Evolutionary conservation across 1,140 invertebrate genomes (phyloP), one percentile per base, ranked within the genome.

Genomic region (Bicyclus anynana): DNA sequence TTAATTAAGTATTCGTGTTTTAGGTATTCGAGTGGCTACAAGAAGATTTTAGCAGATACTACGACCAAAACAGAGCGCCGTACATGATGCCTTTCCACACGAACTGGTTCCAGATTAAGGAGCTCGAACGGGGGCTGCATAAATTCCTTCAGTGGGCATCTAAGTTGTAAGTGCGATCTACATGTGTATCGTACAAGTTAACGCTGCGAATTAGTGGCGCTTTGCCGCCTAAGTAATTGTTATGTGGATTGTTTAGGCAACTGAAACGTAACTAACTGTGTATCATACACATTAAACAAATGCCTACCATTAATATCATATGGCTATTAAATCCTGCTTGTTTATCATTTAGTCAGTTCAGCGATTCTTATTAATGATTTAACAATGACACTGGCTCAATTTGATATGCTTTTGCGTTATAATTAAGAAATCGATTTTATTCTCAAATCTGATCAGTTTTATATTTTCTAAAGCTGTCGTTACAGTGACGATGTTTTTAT

Each of bases 11-110:
- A 14, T 44, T 5, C 17, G 1, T 44, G 37, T 44, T 44, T 20
- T 20, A 90, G 88, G 88, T 98, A 12, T 92, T 97, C 26, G 94
- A 97, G 70, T 98, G 97, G 96, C 90, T 98, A 1, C 93, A 95
- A 74, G 96, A 97, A 89, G 97, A 98, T 78, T 98, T 98, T 80
- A 92, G 92, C 38, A 90, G 95, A 20, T 93, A 95, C 75, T 97
- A 97, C 71, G 93, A 95, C 27, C 94, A 96, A 73, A 97, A 97
- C 78, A 91, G 94, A 60, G 96, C 96, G 0, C 96, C 96, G 0
- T 97, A 97, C 75, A 96, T 97, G 94, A 96, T 97, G 94, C 93
- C 96, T 4, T 96, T 97, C 91, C 96, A 97, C 65, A 97, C 96
- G 7, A 97, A 97, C 85, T 98, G 96, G 96, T 97, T 98, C 91